phyloP scores from a whole-genome alignment of 2,888 invertebrate species.

The Hedychridium roseum region DNA sequence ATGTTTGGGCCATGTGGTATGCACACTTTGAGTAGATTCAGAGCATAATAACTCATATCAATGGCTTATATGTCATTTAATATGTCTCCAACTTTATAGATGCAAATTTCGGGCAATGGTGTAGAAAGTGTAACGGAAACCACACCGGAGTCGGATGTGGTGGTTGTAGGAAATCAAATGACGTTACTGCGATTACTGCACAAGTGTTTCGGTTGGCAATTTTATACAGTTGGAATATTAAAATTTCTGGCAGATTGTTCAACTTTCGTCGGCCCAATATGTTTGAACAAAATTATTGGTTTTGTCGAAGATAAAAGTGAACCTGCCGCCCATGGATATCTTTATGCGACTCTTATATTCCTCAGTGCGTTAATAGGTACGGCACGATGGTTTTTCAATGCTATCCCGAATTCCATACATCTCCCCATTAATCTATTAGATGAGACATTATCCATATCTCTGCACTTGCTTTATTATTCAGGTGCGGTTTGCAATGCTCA shows the following conservation, averaged over 20 bases:
- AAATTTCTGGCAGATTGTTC: conserved; percentile 84
- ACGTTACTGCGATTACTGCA: conserved; percentile 76
- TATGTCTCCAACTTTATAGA: conserved; percentile 19
- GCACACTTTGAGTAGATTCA: no score
- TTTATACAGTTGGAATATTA: conserved; percentile 84
- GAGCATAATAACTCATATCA: conserved; percentile 1
- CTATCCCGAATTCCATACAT: background rate
- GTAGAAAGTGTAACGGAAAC: conserved; percentile 22
- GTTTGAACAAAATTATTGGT: conserved; percentile 82
- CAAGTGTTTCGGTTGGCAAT: conserved; percentile 79
- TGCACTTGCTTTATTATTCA: no score
- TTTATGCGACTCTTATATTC: conserved; percentile 75
- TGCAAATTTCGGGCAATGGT: conserved; percentile 8
- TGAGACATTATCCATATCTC: no score
- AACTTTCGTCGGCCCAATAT: conserved; percentile 88
- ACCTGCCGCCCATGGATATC: conserved; percentile 71
- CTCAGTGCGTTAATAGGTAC: conserved; percentile 74
- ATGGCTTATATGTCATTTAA: background rate
- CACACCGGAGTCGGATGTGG: conserved; percentile 14
- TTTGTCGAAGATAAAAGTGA: conserved; percentile 79
- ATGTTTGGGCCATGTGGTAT: conserved; percentile 62
- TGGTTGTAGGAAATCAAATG: conserved; percentile 56
- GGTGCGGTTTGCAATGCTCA: conserved; percentile 85
- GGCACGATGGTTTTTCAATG: conserved; percentile 6
- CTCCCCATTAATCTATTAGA: conserved; percentile 1